Evolutionary conservation across 2,797 vertebrate species (phyloP).

Genomic region (Masticophis lateralis): DNA sequence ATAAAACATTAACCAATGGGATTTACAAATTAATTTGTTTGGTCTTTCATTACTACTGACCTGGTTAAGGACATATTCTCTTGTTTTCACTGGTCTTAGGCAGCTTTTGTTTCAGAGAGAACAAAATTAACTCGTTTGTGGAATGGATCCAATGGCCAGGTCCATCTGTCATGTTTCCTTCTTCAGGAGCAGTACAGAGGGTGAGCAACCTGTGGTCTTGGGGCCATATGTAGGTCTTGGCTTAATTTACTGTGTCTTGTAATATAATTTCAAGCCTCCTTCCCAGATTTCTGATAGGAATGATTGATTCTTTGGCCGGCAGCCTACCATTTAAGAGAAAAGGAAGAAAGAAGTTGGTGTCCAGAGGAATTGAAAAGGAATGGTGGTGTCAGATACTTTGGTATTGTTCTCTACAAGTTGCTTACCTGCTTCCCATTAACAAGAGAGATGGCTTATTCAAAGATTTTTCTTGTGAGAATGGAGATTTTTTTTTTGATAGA

Average conservation of each 20-base stretch:
- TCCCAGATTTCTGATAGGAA: not conserved
- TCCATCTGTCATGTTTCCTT: not conserved
- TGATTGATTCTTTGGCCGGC: not conserved
- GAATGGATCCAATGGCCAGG: not conserved
- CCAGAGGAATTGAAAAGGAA: not conserved
- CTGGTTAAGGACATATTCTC: not conserved
- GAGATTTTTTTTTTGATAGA: not conserved
- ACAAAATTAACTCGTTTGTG: not conserved
- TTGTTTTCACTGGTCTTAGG: not conserved
- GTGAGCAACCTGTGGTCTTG: not conserved
- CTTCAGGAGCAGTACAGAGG: not conserved
- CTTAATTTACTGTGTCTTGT: not conserved
- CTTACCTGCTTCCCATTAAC: not conserved
- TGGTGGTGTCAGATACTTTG: not conserved
- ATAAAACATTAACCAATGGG: not conserved
- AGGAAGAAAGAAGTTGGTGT: not conserved
- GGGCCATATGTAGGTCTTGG: not conserved
- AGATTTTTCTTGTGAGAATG: not conserved
- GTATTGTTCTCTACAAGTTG: not conserved
- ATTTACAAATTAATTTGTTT: not conserved
- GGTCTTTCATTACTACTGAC: not conserved
- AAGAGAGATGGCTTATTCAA: not conserved
- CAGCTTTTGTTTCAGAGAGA: not conserved
- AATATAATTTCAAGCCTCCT: not conserved
- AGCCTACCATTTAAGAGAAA: not conserved